Base-by-base conservation (phyloP, 2,113 vertebrate genomes). In the Tragelaphus imberbis region DNA sequence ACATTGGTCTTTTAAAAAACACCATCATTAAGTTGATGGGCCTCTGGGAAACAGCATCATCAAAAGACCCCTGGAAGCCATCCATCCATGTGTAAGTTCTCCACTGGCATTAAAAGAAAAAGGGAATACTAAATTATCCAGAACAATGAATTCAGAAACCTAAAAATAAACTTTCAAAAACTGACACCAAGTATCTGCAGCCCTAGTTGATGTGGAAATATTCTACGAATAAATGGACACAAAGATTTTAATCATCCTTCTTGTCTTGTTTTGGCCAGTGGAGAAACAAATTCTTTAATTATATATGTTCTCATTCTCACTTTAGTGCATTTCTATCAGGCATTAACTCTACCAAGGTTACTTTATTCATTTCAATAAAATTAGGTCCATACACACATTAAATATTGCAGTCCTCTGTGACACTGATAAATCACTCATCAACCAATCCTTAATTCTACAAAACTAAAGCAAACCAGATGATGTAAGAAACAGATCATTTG, bases 361-460 rank as follows among this genome's bases (percentile, higher is more conserved):
- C 44, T 77, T 91, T 81, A 28, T 53, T 95, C 77, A 63, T 92
- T 82, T 63, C 58, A 77, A 71, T 90, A 90, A 90, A 96, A 88
- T 84, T 84, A 87, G 27, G 77, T 53, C 49, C 68, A 84, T 23
- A 56, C 17, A 88, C 15, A 21, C 40, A 68, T 68, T 87, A 75
- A 77, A 77, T 16, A 88, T 56, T 58, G 3, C 36, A 95, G 71
- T 87, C 25, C 19, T 75, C 36, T 23, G 53, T 63, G 79, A 94
- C 47, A 89, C 21, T 40, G 92, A 4, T 59, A 85, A 75, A 49
- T 86, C 59, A 93, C 10, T 90, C 68, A 91, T 96, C 55, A 95
- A 75, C n/a, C 68, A 82, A 15, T 71, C 33, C 14, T 88, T 61
- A 93, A 82, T 90, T 75, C 77, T 44, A 44, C 15, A 19, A 61